Evolutionary conservation across 2,797 vertebrate species (phyloP).

Genomic region (Thalassophryne amazonica): DNA sequence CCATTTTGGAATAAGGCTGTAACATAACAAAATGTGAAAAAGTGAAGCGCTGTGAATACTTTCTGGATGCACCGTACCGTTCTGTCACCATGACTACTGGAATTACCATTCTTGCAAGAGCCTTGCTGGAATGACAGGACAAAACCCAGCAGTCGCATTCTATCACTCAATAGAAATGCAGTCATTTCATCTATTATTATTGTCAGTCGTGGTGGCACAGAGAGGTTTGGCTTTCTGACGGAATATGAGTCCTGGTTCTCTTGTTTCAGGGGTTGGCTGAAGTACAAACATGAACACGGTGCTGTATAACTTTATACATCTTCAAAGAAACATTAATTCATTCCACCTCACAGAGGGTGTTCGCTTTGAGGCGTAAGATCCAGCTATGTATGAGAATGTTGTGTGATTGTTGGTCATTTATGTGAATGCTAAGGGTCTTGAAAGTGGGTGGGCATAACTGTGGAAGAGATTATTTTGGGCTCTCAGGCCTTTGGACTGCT

Average conservation of each 20-base stretch:
- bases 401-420: slow-evolving; percentile 10
- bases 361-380: not conserved
- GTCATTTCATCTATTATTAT: not conserved
- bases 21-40: no score
- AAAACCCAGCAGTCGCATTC: not conserved
- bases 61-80: no score
- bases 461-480: slow-evolving; percentile 77
- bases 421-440: slow-evolving; percentile 30
- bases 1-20: no score
- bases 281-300: not conserved
- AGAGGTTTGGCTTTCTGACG: slow-evolving; percentile 4
- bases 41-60: no score
- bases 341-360: not conserved
- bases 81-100: no score
- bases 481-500: slow-evolving; percentile 68
- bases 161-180: not conserved
- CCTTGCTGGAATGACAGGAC: no score
- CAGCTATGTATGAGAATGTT: not conserved
- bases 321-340: not conserved
- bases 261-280: slow-evolving; percentile 13
- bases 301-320: not conserved
- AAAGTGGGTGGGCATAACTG: slow-evolving; percentile 51
- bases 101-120: no score
- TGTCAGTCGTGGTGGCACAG: not conserved
- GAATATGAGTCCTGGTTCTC: slow-evolving; percentile 24